phyloP scores from a whole-genome alignment of 2,113 vertebrate genomes.

The Petrocephalus microphthalmus region DNA sequence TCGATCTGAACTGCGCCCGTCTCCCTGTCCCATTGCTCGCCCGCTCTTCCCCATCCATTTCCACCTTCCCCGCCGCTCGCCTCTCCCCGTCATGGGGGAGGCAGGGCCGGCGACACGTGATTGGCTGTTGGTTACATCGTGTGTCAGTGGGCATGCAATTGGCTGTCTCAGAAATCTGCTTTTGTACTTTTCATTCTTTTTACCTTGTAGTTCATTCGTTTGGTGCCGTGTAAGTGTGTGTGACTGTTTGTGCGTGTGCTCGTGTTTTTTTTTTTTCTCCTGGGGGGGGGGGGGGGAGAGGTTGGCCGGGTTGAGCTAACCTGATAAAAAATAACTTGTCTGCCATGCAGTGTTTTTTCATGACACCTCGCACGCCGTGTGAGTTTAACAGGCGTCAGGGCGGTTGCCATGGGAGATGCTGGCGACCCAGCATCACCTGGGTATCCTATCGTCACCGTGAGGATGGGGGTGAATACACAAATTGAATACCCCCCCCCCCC shows the following conservation, averaged over 20 bases:
- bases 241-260: background rate
- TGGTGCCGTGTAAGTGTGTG: background rate
- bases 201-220: background rate
- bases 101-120: constrained; percentile 21
- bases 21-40: constrained; percentile 28
- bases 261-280: background rate
- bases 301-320: background rate
- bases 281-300: background rate
- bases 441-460: background rate
- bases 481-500: no score
- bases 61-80: constrained; percentile 19
- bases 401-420: background rate
- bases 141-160: background rate
- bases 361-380: background rate
- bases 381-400: background rate
- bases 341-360: background rate
- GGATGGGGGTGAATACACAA: no score
- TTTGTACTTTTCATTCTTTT: background rate
- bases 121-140: background rate
- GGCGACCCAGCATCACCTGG: background rate
- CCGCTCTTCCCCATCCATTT: constrained; percentile 22
- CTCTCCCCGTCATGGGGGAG: constrained; percentile 6
- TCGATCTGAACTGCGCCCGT: constrained; percentile 24
- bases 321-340: background rate
- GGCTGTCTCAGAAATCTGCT: background rate